Evolutionary conservation across 2,888 invertebrate species (phyloP).

Genomic region (Leptinotarsa juncta): DNA sequence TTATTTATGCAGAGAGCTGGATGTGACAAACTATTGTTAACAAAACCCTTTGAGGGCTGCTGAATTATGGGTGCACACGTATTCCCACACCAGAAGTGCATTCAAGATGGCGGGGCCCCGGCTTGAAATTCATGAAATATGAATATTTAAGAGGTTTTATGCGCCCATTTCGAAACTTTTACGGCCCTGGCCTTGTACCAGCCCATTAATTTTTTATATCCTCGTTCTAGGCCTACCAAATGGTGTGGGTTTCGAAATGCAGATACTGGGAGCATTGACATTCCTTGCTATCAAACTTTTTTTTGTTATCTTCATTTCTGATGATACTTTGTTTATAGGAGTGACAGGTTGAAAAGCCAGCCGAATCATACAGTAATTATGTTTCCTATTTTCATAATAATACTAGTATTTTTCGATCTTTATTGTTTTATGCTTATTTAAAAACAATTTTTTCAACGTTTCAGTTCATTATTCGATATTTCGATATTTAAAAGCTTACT

Average conservation of each 20-base stretch:
- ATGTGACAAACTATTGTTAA: slow-evolving; percentile 60
- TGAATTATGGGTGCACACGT: slow-evolving; percentile 56
- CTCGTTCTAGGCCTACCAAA: slow-evolving; percentile 12
- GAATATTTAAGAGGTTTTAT: slow-evolving; percentile 37
- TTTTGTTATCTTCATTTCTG: neutral
- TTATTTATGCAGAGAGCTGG: slow-evolving; percentile 58
- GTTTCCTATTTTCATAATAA: too few relatives aligned
- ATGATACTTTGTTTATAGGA: too few relatives aligned
- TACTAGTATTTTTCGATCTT: too few relatives aligned
- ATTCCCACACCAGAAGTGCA: slow-evolving; percentile 31
- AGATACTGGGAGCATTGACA: slow-evolving; percentile 9
- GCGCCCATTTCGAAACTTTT: slow-evolving; percentile 26
- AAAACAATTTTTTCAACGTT: too few relatives aligned
- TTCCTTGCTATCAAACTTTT: neutral
- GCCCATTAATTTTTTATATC: slow-evolving; percentile 13
- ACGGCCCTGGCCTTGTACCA: slow-evolving; percentile 1
- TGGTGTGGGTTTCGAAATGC: slow-evolving; percentile 11
- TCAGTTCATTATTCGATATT: too few relatives aligned
- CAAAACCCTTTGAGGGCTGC: slow-evolving; percentile 52
- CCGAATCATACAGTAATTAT: too few relatives aligned
- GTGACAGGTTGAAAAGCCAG: too few relatives aligned
- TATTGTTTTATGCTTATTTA: too few relatives aligned
- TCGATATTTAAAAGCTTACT: too few relatives aligned
- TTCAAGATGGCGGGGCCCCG: slow-evolving; percentile 33
- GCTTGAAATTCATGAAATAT: slow-evolving; percentile 35